Base-by-base conservation (phyloP, 23 tunicate species). In the Pegea sp. region DNA sequence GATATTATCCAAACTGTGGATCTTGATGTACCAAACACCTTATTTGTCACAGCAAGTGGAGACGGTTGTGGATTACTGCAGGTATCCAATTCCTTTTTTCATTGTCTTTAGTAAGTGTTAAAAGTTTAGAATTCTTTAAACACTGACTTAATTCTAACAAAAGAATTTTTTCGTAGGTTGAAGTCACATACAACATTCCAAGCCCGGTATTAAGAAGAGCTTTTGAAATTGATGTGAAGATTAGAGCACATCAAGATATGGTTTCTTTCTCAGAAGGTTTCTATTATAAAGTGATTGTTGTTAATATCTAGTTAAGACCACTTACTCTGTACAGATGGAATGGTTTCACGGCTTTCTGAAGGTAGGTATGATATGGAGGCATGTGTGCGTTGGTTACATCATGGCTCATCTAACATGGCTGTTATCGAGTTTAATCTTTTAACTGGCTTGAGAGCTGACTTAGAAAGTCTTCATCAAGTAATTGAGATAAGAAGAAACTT, bases 61-160 rank as follows among this genome's bases (percentile, higher is more conserved):
- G 79, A 71, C 24, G 98, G 98, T 42, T 90, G 98, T 56, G 98
- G 86, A 5, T 44, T 90, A 5, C 33, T 78, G 62, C 98, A 84
- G 62, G 95, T 84, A 22, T 26, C n/a, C n/a, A n/a, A n/a, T 24
- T 7, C 21, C 46, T 8, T 8, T 8, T 38, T 38, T 38, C 16
- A 8, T 16, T 8, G 16, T 16, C 46, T 8, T 11, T 38, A 8
- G 20, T 51, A 19, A 19, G 24, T 13, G 56, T 51, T 8, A 21
- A 7, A n/a, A n/a, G n/a, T n/a, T n/a, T n/a, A n/a, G n/a, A n/a
- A n/a, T n/a, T n/a, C n/a, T n/a, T n/a, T n/a, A n/a, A n/a, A n/a
- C n/a, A n/a, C n/a, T n/a, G n/a, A n/a, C n/a, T n/a, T n/a, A n/a
- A n/a, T n/a, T n/a, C n/a, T n/a, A n/a, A n/a, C n/a, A n/a, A n/a